Base-by-base conservation (phyloP, 1,140 invertebrate genomes). In the Bilobella aurantiaca region DNA sequence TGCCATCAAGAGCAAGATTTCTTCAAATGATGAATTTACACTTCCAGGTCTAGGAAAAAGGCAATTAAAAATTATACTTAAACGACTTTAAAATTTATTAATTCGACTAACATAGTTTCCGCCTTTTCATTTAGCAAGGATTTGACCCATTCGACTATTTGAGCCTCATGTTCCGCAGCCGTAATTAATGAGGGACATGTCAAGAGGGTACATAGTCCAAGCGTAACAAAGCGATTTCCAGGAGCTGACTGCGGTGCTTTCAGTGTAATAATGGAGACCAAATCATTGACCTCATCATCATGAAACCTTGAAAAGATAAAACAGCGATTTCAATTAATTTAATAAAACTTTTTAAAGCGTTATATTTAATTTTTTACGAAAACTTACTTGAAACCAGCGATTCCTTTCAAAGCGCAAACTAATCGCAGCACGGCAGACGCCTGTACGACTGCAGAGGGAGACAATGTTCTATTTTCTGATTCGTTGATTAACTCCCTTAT, bases 1-100 rank as follows among this genome's bases (percentile, higher is more conserved):
- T 0, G 94, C 95, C 81, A 98, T 90, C 29, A 98, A 78, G 0
- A 98, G 82, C 18, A 98, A 79, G 89, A 97, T 94, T 79, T 97
- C 94, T n/a, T 92, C 93, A 77, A 96, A 94, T 29, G 88, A 91
- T 0, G 88, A 87, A 1, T 86, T 85, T 0, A 88, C 85, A 2
- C 88, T 53, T 5, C 49, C 49, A 23, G 5, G 25, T 53, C 49
- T 53, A 23, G 25, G 5, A 53, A 5, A 53, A 8, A 12, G n/a
- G n/a, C 37, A 53, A 27, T 25, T 30, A 28, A 62, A 58, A 53
- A 30, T 70, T 73, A 75, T 72, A 80, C 79, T 74, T 8, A 28
- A 25, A n/a, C 29, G 42, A 56, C 28, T 32, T 31, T 64, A 25
- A 58, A 57, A 42, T 49, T 56, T 23, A 23, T 23, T 5, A 12